Conservation (phyloP, 2,888 invertebrate genomes). For the Branchipolynoe longqiensis region DNA sequence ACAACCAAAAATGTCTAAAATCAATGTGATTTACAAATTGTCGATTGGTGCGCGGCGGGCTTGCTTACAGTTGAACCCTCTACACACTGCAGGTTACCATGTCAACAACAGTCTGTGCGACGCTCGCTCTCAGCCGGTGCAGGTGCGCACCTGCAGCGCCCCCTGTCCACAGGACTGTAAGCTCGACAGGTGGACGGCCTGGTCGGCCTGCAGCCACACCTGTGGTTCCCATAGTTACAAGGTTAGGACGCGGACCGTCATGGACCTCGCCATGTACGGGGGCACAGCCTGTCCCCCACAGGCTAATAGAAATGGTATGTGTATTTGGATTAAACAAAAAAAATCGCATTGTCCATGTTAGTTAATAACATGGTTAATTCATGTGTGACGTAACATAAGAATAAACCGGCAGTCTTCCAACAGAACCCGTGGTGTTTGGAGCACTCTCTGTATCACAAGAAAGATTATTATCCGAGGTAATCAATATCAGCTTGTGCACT, state of each 20-base stretch:
- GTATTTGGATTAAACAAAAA: background rate
- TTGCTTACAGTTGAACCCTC: background rate
- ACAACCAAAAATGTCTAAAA: too few relatives aligned
- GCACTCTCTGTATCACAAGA: too few relatives aligned
- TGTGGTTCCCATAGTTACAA: slow-evolving; percentile 58
- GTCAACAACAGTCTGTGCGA: slow-evolving; percentile 57
- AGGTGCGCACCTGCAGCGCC: slow-evolving; percentile 29
- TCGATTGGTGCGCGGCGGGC: too few relatives aligned
- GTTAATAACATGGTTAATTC: too few relatives aligned
- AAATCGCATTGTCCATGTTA: too few relatives aligned
- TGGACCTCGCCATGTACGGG: slow-evolving; percentile 47
- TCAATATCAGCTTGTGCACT: too few relatives aligned
- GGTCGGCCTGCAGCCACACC: slow-evolving; percentile 62
- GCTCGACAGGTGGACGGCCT: slow-evolving; percentile 56
- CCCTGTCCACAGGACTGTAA: slow-evolving; percentile 63
- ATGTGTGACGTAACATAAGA: too few relatives aligned
- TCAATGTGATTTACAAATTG: too few relatives aligned
- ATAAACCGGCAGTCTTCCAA: too few relatives aligned
- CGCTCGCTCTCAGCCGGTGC: background rate
- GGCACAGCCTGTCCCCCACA: slow-evolving; percentile 58
- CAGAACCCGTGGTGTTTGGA: too few relatives aligned
- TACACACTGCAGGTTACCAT: slow-evolving; percentile 58
- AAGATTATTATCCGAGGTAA: too few relatives aligned
- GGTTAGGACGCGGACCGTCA: slow-evolving; percentile 36
- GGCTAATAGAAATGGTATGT: slow-evolving; percentile 54